Conservation (phyloP, 2,888 invertebrate genomes). For the Xestia xanthographa region DNA sequence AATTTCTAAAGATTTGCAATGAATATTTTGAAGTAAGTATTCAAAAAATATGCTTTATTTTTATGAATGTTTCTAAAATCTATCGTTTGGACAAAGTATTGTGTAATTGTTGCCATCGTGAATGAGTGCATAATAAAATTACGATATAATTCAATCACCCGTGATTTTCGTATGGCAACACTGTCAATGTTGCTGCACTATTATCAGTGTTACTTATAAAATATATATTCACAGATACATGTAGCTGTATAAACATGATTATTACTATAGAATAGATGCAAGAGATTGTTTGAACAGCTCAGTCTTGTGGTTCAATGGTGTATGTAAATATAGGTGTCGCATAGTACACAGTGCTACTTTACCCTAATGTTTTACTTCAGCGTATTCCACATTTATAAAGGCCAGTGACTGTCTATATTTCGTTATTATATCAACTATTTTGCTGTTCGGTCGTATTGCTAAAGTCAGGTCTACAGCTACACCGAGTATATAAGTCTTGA, state of each 20-base stretch:
- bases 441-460: constrained; percentile 43
- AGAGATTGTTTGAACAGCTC: constrained; percentile 58
- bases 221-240: constrained; percentile 62
- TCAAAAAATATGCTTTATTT: constrained; percentile 70
- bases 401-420: constrained; percentile 50
- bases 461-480: constrained; percentile 32
- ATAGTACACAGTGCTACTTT: constrained; percentile 72
- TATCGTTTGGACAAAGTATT: constrained; percentile 80
- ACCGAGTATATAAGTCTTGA: constrained; percentile 3
- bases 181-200: constrained; percentile 62
- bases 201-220: constrained; percentile 68
- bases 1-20: constrained; percentile 74
- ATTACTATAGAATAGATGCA: constrained; percentile 59
- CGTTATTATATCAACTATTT: constrained; percentile 30
- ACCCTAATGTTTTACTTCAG: constrained; percentile 54
- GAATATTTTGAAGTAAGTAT: constrained; percentile 77
- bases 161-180: constrained; percentile 71
- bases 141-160: constrained; percentile 67
- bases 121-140: constrained; percentile 54
- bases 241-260: constrained; percentile 63
- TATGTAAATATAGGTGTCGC: constrained; percentile 76
- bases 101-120: constrained; percentile 66
- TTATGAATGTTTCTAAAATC: constrained; percentile 48
- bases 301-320: constrained; percentile 63
- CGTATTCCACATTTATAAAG: constrained; percentile 35